Percentiles rank a stretch among this genome's conserved stretches.
Conservation (phyloP, 1,140 invertebrate genomes). For the Diachasma alloeum region DNA sequence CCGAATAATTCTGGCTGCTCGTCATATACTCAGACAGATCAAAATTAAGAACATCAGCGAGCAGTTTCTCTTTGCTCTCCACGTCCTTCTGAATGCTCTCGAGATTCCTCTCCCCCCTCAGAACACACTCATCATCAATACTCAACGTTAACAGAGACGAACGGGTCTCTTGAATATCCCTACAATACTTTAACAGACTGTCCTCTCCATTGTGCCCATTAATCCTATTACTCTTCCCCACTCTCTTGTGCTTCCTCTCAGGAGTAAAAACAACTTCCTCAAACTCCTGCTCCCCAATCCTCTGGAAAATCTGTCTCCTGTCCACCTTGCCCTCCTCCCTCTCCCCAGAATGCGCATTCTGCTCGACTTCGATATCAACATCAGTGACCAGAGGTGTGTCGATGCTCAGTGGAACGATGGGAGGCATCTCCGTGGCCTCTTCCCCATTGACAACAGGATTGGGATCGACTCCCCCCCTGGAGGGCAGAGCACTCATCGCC, state of each 20-base stretch:
- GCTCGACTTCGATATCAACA: conserved; percentile 38
- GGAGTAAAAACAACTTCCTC: conserved; percentile 69
- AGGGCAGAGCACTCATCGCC: conserved; percentile 50
- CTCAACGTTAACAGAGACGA: conserved; percentile 58
- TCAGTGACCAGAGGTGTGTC: conserved; percentile 58
- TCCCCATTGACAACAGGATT: conserved; percentile 63
- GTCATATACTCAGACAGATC: conserved; percentile 61
- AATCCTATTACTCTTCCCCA: conserved; percentile 35
- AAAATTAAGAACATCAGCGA: conserved; percentile 65
- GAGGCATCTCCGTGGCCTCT: conserved; percentile 66
- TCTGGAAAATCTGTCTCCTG: conserved; percentile 60
- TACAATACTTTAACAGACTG: conserved; percentile 11
- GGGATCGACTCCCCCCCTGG: conserved; percentile 44
- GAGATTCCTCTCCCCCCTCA: conserved; percentile 62
- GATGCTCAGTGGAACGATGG: conserved; percentile 54
- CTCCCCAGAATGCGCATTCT: conserved; percentile 16
- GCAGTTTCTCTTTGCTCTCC: conserved; percentile 65
- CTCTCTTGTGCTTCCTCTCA: conserved; percentile 59
- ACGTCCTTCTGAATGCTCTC: conserved; percentile 67
- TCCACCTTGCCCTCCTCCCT: conserved; percentile 34
- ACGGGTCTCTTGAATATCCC: conserved; percentile 43
- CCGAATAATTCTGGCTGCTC: conserved; percentile 38
- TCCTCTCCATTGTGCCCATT: conserved; percentile 31
- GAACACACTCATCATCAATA: conserved; percentile 52
- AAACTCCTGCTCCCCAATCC: conserved; percentile 67